Percentiles rank a stretch among this genome's conserved stretches.
These are phyloP conservation scores for Strongylocentrotus purpuratus DNA, from an alignment of 35 echinoderm and acorn worm genomes.

Conservation along the genomic window DNA sequence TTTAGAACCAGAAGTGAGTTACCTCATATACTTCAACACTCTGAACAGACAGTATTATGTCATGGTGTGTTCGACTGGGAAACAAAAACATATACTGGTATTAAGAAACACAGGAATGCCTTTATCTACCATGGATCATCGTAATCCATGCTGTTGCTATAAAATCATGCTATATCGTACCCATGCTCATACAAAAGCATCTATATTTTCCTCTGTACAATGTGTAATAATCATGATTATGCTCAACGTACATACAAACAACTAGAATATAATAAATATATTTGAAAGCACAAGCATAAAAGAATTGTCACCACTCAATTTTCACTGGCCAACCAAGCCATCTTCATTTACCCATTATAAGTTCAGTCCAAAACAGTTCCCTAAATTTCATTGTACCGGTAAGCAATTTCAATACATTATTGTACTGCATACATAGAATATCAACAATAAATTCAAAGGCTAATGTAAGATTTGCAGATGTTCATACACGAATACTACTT, in stretches of 20 bases:
- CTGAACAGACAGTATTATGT: not conserved
- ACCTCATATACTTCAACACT: too few species aligned
- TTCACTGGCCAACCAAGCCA: too few species aligned
- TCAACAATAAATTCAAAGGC: too few species aligned
- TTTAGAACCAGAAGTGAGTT: too few species aligned
- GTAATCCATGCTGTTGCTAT: not conserved
- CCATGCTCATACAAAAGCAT: not conserved
- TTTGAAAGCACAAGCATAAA: not conserved
- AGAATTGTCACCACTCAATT: not conserved
- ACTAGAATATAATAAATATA: not conserved
- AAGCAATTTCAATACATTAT: too few species aligned
- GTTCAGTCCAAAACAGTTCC: too few species aligned
- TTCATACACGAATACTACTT: too few species aligned
- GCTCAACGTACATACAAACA: too few species aligned
- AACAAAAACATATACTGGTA: not conserved
- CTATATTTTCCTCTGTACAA: not conserved
- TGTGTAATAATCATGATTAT: not conserved
- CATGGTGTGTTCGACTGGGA: not conserved
- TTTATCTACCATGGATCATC: not conserved
- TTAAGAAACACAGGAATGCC: not conserved
- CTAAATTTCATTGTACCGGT: too few species aligned
- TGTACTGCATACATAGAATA: too few species aligned
- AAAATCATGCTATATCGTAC: not conserved
- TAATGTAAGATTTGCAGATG: too few species aligned
- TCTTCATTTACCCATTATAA: too few species aligned